Evolutionary conservation across 1,140 invertebrate genomes (phyloP).

Genomic region (Macrocentrus cingulum): DNA sequence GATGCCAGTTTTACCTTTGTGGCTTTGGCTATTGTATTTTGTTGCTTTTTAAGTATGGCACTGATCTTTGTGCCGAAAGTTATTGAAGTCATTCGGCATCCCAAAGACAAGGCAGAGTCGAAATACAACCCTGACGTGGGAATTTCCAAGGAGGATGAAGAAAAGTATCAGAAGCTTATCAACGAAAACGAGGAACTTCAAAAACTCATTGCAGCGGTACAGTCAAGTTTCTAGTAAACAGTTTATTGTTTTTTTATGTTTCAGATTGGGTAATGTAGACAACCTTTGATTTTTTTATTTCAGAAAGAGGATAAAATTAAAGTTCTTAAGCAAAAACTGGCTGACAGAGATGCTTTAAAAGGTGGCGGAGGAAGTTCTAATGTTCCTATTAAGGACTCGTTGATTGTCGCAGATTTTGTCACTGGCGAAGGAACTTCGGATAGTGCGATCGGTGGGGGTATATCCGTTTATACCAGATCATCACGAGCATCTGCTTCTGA

Average conservation of each 20-base stretch:
- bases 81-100: conserved; percentile 81
- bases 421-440: conserved; percentile 77
- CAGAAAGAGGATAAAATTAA: conserved; percentile 90
- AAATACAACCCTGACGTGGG: conserved; percentile 85
- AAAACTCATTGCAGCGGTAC: conserved; percentile 88
- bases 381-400: conserved; percentile 50
- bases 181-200: conserved; percentile 95
- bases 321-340: conserved; percentile 74
- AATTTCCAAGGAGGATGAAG: conserved; percentile 93
- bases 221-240: too few species aligned
- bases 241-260: too few species aligned
- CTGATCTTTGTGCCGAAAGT: conserved; percentile 96
- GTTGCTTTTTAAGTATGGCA: conserved; percentile 95
- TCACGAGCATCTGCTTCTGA: conserved; percentile 79
- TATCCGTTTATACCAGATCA: conserved; percentile 74
- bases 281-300: conserved; percentile 32
- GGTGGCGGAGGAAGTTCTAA: conserved; percentile 41
- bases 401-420: conserved; percentile 71
- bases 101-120: conserved; percentile 79
- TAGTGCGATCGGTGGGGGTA: conserved; percentile 70
- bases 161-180: conserved; percentile 89
- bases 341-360: conserved; percentile 68
- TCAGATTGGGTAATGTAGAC: background rate
- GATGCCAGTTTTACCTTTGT: conserved; percentile 97
- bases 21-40: conserved; percentile 91